phyloP scores from a whole-genome alignment of 2,113 vertebrate species.

The Thinocorus orbignyianus region DNA sequence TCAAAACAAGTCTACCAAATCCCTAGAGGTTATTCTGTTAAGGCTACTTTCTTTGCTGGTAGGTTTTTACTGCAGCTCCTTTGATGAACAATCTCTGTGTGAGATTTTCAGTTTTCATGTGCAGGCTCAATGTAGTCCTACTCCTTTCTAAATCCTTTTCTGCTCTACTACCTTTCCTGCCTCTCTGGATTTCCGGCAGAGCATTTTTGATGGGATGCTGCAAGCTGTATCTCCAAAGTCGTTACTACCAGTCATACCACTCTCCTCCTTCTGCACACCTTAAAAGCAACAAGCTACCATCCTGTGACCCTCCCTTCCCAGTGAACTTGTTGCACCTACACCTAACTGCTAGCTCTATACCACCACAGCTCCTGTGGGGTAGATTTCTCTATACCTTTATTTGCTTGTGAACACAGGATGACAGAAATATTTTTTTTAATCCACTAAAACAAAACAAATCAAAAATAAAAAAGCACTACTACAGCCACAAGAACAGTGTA shows the following conservation, averaged over 20 bases:
- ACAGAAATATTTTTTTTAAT: background rate
- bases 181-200: background rate
- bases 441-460: background rate
- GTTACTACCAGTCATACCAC: background rate
- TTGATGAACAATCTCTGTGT: background rate
- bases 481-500: background rate
- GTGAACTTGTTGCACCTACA: background rate
- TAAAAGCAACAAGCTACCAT: background rate
- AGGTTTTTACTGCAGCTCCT: background rate
- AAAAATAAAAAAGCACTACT: background rate
- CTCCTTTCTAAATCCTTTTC: background rate
- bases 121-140: background rate
- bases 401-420: background rate
- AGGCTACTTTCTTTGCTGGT: background rate
- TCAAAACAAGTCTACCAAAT: background rate
- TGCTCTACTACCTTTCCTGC: background rate
- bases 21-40: background rate
- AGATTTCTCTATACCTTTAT: background rate
- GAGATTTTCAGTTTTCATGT: background rate
- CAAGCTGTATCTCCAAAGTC: fast-evolving
- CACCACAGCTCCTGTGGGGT: background rate
- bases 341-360: background rate
- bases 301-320: background rate
- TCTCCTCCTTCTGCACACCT: background rate
- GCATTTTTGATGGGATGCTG: background rate